Conservation (phyloP, 2,797 vertebrate genomes). For the Helicolenus hilgendorfi region DNA sequence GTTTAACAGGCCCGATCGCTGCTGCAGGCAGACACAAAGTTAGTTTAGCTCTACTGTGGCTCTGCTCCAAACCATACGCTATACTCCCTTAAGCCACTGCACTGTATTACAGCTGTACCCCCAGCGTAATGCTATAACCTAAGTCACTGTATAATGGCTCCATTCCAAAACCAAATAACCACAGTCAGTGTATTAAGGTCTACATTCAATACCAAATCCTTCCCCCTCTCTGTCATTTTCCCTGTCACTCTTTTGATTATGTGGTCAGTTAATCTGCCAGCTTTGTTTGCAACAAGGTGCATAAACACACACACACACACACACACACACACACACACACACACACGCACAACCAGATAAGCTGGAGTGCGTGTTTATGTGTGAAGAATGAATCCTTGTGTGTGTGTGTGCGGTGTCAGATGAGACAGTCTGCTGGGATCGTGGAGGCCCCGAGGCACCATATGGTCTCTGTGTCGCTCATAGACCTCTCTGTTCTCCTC, state of each 20-base stretch:
- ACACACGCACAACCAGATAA: conserved; percentile 11
- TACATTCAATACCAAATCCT: conserved; percentile 55
- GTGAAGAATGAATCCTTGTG: conserved; percentile 19
- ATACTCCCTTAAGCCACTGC: neutral
- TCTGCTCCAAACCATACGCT: conserved; percentile 4
- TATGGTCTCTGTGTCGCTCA: conserved; percentile 72
- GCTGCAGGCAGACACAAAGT: neutral
- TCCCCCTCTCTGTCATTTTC: conserved; percentile 27
- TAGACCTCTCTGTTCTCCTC: conserved; percentile 58
- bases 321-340: neutral
- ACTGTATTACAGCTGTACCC: conserved; percentile 22
- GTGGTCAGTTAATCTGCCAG: conserved; percentile 55
- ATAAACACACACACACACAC: conserved; percentile 36
- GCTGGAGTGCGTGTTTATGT: conserved; percentile 14
- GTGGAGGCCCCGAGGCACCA: conserved; percentile 66
- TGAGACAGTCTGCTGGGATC: conserved; percentile 67
- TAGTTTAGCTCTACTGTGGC: neutral
- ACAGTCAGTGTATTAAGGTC: conserved; percentile 8
- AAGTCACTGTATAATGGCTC: conserved; percentile 41
- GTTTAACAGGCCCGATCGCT: neutral
- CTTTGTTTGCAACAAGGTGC: conserved; percentile 41
- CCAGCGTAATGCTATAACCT: conserved; percentile 25
- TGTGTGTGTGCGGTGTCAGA: conserved; percentile 46
- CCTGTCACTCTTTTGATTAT: conserved; percentile 51
- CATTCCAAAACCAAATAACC: conserved; percentile 53